phyloP scores from a whole-genome alignment of 2,888 invertebrate genomes.

The Sinhomidia bicolor region DNA sequence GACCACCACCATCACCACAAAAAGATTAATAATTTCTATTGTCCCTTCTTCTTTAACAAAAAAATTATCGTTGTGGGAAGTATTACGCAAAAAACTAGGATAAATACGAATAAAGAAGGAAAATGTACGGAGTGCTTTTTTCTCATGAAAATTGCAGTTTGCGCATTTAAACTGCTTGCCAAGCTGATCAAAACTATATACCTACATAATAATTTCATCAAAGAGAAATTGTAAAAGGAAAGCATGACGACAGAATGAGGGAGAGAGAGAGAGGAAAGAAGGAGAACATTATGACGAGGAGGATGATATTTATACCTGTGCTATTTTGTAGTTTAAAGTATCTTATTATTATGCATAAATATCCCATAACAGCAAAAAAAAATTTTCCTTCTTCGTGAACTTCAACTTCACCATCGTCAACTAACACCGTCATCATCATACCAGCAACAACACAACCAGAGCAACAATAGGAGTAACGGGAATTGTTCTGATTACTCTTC shows the following conservation, averaged over 20 bases:
- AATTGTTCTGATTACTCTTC: constrained; percentile 58
- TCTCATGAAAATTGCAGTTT: neutral
- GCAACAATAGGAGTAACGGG: constrained; percentile 60
- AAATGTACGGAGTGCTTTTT: neutral
- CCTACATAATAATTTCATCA: too few species aligned
- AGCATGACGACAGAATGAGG: neutral
- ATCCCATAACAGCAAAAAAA: neutral
- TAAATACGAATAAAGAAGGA: constrained; percentile 1
- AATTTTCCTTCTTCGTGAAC: constrained; percentile 40
- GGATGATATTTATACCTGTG: constrained; percentile 7
- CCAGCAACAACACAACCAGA: too few species aligned
- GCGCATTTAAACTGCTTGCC: neutral
- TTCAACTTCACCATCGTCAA: constrained; percentile 38
- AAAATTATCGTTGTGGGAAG: constrained; percentile 21
- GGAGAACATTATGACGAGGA: too few species aligned
- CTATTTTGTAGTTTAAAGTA: neutral
- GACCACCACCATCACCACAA: constrained; percentile 26
- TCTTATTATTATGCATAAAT: neutral
- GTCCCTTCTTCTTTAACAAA: neutral
- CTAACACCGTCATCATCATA: neutral
- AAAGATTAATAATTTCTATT: constrained; percentile 23
- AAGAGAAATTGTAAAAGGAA: neutral
- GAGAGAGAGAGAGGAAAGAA: too few species aligned
- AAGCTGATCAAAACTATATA: constrained; percentile 7
- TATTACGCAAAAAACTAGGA: constrained; percentile 45